Base-by-base conservation (phyloP, 2,888 invertebrate genomes). In the Cephonodes hylas region DNA sequence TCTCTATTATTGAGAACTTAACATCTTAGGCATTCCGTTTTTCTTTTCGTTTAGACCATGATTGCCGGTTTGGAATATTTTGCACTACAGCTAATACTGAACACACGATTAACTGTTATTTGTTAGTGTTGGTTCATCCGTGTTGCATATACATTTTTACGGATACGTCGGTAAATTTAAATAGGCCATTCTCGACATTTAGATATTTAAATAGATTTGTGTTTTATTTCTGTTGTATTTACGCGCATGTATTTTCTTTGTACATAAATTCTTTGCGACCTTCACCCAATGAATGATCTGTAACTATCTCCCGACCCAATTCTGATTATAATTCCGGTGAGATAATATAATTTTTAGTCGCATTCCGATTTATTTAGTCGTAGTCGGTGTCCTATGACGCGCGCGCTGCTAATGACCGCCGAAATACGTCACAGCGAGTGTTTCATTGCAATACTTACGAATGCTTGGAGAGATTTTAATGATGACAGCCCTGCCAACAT, bases 361-460 rank as follows among this genome's bases (percentile, higher is more conserved):
- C 60, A 61, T 42, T 46, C 60, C 57, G 63, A 57, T 60, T 59
- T 63, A 61, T 42, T 63, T 60, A 60, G 64, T 68, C 73, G 70
- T 67, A 65, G 62, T 53, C 31, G 18, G 18, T 44, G 20, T 2
- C 22, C 13, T 13, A 53, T 71, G 69, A 69, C 74, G 74, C 67
- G 58, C 60, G 58, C 38, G 34, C 63, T 64, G 42, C 66, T 71
- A 73, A 73, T 69, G 71, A 70, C 70, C 64, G 65, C 8, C 64
- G 59, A 66, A 71, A 42, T 66, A 64, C 72, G 74, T 72, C 77
- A 74, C 62, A 60, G 53, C 53, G 6, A 63, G 64, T 65, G 62
- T 56, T 67, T 63, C 64, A 67, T 60, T 61, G 59, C 63, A 38
- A 38, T 65, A 69, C 71, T 57, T 66, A 56, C 67, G 10, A 27